Conservation (phyloP, 2,888 invertebrate species). For the Rhogogaster chlorosoma region DNA sequence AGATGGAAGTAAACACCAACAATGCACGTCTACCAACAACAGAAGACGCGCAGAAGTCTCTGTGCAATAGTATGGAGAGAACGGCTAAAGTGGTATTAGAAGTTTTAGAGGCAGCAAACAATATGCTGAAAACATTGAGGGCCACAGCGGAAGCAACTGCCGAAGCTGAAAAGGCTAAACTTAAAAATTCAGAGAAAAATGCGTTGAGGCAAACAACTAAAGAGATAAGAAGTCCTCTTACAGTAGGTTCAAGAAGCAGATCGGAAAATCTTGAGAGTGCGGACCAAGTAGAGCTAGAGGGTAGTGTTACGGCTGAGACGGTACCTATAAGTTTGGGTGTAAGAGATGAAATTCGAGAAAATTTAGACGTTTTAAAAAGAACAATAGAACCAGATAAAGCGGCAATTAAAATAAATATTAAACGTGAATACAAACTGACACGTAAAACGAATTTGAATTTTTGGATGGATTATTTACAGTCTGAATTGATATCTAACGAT, state of each 20-base stretch:
- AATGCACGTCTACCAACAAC: neutral
- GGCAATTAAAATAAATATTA: constrained; percentile 52
- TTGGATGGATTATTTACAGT: too few species aligned
- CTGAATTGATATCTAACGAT: too few species aligned
- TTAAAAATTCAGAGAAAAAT: too few species aligned
- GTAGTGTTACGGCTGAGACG: too few species aligned
- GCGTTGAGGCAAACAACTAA: neutral
- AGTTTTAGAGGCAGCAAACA: constrained; percentile 35
- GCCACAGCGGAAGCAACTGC: too few species aligned
- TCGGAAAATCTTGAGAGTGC: too few species aligned
- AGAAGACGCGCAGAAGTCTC: neutral
- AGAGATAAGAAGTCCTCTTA: neutral
- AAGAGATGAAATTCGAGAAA: neutral
- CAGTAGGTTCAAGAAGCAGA: neutral
- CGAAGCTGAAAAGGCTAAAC: too few species aligned
- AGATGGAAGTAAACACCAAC: neutral
- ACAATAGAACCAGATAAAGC: neutral
- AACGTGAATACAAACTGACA: constrained; percentile 32
- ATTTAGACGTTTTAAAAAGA: neutral
- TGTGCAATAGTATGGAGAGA: constrained; percentile 11
- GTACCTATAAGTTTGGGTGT: too few species aligned
- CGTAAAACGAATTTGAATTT: too few species aligned
- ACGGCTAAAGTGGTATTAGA: constrained; percentile 22
- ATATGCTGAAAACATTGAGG: constrained; percentile 28
- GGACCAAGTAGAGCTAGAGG: too few species aligned